Evolutionary conservation across 2,113 vertebrate genomes (phyloP).

Genomic region (Ranitomeya imitator): DNA sequence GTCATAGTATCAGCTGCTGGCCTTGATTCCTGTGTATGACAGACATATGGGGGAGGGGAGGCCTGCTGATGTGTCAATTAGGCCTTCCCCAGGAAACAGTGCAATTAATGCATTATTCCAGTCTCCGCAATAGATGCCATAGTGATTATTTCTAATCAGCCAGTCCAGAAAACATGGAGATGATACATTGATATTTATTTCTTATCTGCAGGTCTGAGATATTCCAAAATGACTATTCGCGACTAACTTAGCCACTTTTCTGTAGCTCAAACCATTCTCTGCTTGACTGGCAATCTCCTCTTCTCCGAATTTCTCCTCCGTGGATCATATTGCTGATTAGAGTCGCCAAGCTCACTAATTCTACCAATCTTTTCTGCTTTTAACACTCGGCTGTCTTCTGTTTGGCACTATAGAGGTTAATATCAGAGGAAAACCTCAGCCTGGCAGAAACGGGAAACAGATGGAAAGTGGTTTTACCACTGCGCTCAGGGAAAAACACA

Average conservation of each 20-base stretch:
- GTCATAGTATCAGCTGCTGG: slow-evolving; percentile 95
- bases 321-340: too few relatives aligned
- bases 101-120: neutral
- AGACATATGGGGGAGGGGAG: slow-evolving; percentile 88
- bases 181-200: too few relatives aligned
- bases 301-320: too few relatives aligned
- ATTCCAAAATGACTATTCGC: too few relatives aligned
- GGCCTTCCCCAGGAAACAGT: neutral
- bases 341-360: too few relatives aligned
- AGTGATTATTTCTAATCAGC: neutral
- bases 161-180: neutral
- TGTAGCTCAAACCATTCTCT: too few relatives aligned
- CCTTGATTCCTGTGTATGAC: slow-evolving; percentile 86
- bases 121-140: too few relatives aligned
- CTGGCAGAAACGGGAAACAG: slow-evolving; percentile 55
- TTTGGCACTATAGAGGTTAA: slow-evolving; percentile 40
- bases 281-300: too few relatives aligned
- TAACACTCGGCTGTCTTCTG: neutral
- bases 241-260: too few relatives aligned
- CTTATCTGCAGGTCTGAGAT: too few relatives aligned
- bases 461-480: slow-evolving; percentile 53
- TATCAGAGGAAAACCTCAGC: slow-evolving; percentile 37
- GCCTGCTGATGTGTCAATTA: slow-evolving; percentile 54
- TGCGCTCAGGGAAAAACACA: slow-evolving; percentile 41
- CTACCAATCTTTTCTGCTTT: neutral